Evolutionary conservation across 2,113 vertebrate species (phyloP), one percentile per base, ranked within the genome.

Genomic region (Callopanchax toddi): DNA sequence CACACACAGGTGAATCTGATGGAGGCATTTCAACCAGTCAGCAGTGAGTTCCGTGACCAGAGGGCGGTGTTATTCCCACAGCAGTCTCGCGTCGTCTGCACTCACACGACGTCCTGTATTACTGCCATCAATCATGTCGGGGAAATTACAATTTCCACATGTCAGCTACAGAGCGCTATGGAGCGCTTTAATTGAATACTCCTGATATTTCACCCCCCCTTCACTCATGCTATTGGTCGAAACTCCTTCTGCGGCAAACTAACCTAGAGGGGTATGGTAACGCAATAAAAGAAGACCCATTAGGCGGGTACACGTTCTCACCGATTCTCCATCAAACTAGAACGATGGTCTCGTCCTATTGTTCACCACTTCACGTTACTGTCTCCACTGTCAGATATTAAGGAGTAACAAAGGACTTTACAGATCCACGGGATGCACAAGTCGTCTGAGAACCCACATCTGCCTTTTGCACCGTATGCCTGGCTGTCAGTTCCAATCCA

Each of bases 141-240:
- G 83, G 86, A 90, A 89, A 91, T 91, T 92, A 88, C 87, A 90
- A 92, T 92, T 90, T 91, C 88, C 88, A 73, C 84, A 83, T 73
- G 89, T 92, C 89, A 90, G 91, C 90, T 81, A 65, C 78, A 54
- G 76, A 87, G 87, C 78, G 78, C 78, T 80, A 70, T 69, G 86
- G 86, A 83, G 81, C 73, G 79, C 82, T 89, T 81, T 91, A 92
- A 91, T 91, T 91, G 91, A 90, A 88, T 89, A 86, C 76, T 82
- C 82, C 69, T 75, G 76, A 1, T 40, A 18, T 42, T 25, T 23
- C 11, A 32, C 6, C 58, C 3, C 44, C 50, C 11, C 10, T 13
- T 12, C 17, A 63, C 77, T 68, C 21, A 82, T 34, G 61, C 81
- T 87, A 84, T 87, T 83, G 83, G 84, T 74, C 50, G 26, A 75